Evolutionary conservation across 37 sponge, comb jelly and placozoan genomes (phyloP).

Genomic region (Spongia lamella): DNA sequence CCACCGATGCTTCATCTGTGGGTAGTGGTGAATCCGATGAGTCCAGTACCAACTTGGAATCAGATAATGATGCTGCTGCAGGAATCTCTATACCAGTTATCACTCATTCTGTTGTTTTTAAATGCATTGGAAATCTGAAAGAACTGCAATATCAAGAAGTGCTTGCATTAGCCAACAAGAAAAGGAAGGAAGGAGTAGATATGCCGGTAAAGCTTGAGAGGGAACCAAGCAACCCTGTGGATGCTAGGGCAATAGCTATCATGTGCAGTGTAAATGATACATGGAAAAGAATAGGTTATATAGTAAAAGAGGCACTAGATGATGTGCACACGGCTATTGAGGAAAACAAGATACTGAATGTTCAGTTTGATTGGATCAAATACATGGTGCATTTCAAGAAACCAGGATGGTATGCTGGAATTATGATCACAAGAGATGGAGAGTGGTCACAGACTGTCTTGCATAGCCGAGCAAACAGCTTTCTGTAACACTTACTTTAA

Average conservation of each 20-base stretch:
- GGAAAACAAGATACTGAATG: not conserved
- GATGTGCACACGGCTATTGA: not conserved
- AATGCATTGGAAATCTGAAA: not conserved
- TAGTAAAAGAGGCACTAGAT: not conserved
- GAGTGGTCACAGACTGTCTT: too few relatives aligned
- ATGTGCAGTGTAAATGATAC: not conserved
- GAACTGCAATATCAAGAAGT: not conserved
- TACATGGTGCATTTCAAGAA: not conserved
- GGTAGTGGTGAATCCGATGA: too few relatives aligned
- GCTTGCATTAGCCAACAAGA: not conserved
- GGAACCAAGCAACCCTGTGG: constrained; percentile 1
- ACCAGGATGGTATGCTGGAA: too few relatives aligned
- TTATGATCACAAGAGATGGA: too few relatives aligned
- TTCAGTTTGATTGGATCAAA: not conserved
- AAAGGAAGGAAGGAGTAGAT: not conserved
- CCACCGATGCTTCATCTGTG: too few relatives aligned
- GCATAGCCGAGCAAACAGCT: too few relatives aligned
- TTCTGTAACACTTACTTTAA: too few relatives aligned
- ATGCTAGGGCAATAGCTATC: constrained; percentile 4
- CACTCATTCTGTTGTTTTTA: not conserved
- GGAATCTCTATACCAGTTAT: too few relatives aligned
- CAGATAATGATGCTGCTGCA: too few relatives aligned
- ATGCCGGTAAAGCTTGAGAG: not conserved
- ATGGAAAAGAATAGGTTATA: not conserved
- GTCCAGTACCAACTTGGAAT: too few relatives aligned